These are phyloP conservation scores for Agrypnia vestita DNA, from an alignment of 1,140 invertebrate species.

Conservation along the genomic window DNA sequence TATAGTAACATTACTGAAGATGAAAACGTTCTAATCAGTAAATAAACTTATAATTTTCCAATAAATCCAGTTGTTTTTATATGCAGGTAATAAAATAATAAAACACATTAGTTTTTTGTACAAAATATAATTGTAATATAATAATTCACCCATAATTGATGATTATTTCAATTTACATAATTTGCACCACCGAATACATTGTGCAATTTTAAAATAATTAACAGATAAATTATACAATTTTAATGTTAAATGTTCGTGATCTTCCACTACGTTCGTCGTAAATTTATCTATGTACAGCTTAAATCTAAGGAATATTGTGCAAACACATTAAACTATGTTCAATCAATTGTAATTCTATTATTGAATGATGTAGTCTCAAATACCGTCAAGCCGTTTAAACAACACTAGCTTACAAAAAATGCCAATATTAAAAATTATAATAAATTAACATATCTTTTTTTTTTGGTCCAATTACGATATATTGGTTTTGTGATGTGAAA, in stretches of 20 bases:
- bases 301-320: slow-evolving; percentile 34
- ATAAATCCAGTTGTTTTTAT: no score
- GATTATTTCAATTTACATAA: slow-evolving; percentile 25
- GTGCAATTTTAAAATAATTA: slow-evolving; percentile 12
- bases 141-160: slow-evolving; percentile 3
- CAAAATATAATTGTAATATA: slow-evolving; percentile 43
- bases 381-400: no score
- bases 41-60: no score
- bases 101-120: slow-evolving; percentile 13
- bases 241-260: slow-evolving; percentile 3
- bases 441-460: no score
- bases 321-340: slow-evolving; percentile 8
- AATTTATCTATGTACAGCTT: slow-evolving; percentile 14
- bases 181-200: slow-evolving; percentile 15
- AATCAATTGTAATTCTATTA: background rate
- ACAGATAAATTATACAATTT: background rate
- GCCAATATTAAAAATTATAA: no score
- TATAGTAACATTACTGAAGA: no score
- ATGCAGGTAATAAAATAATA: no score
- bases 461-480: no score
- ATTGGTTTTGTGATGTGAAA: no score
- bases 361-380: background rate
- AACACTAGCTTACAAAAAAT: no score
- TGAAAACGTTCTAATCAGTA: no score
- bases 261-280: background rate